These are phyloP conservation scores for Sebastes minor DNA, from an alignment of 2,797 vertebrate genomes.

Conservation along the genomic window DNA sequence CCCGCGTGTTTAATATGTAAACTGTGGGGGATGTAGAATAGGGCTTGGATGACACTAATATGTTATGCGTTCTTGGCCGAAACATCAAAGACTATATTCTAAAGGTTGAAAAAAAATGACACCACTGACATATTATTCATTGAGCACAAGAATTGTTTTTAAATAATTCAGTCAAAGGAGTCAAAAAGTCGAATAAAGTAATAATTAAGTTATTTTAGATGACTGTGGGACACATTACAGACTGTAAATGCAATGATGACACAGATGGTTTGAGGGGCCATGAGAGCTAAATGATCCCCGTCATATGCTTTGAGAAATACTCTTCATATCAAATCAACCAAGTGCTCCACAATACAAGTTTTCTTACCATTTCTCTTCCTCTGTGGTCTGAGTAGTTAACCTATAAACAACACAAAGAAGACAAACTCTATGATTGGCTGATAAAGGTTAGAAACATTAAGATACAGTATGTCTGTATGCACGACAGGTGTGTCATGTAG, in stretches of 20 bases:
- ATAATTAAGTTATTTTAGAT: neutral
- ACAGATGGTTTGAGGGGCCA: conserved; percentile 28
- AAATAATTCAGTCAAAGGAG: neutral
- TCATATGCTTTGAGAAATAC: neutral
- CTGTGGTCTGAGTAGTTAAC: conserved; percentile 88
- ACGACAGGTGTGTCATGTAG: neutral
- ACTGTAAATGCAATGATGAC: conserved; percentile 8
- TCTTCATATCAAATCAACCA: neutral
- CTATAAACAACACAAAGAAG: conserved; percentile 69
- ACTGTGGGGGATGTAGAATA: conserved; percentile 11
- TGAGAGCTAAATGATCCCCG: neutral
- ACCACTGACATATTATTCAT: neutral
- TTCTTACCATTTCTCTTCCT: conserved; percentile 93
- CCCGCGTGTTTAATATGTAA: conserved; percentile 28
- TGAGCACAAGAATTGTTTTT: neutral
- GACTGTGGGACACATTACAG: neutral
- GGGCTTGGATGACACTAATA: neutral
- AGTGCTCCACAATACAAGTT: neutral
- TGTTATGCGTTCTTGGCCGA: neutral
- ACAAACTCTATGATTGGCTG: neutral
- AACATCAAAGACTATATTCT: conserved; percentile 10
- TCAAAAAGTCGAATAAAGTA: neutral
- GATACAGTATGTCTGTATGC: neutral
- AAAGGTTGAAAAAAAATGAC: neutral
- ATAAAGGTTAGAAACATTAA: neutral